Evolutionary conservation across 2,113 vertebrate genomes (phyloP).

Genomic region (Neolamprologus ventralis): DNA sequence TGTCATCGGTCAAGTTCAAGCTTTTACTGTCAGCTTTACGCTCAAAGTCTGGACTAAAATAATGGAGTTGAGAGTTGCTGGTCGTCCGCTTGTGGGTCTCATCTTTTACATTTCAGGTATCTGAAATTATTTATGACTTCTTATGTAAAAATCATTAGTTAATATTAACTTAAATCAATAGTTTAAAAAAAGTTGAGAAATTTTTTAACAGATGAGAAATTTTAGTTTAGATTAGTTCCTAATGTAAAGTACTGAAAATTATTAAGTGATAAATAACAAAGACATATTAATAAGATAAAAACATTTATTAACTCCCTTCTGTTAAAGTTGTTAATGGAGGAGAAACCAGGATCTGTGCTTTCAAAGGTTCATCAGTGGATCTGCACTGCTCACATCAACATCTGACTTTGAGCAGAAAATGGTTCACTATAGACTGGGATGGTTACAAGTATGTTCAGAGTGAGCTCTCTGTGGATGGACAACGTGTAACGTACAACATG

Average conservation of each 20-base stretch:
- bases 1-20: too few species aligned
- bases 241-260: fast-evolving
- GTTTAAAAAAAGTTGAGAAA: too few species aligned
- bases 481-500: too few species aligned
- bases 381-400: too few species aligned
- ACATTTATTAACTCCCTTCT: fast-evolving
- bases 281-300: not conserved
- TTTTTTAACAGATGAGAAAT: too few species aligned
- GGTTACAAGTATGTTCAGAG: fast-evolving
- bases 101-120: not conserved
- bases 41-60: not conserved
- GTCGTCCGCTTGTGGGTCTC: not conserved
- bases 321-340: too few species aligned
- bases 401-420: too few species aligned
- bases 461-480: too few species aligned
- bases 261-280: fast-evolving
- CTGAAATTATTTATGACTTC: not conserved
- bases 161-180: not conserved
- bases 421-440: too few species aligned
- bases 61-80: not conserved
- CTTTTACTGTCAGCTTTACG: too few species aligned
- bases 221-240: fast-evolving
- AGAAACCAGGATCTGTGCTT: too few species aligned
- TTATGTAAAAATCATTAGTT: not conserved
- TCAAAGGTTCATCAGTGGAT: too few species aligned